Base-by-base conservation (phyloP, 1,140 invertebrate genomes). In the Marisa cornuarietis region DNA sequence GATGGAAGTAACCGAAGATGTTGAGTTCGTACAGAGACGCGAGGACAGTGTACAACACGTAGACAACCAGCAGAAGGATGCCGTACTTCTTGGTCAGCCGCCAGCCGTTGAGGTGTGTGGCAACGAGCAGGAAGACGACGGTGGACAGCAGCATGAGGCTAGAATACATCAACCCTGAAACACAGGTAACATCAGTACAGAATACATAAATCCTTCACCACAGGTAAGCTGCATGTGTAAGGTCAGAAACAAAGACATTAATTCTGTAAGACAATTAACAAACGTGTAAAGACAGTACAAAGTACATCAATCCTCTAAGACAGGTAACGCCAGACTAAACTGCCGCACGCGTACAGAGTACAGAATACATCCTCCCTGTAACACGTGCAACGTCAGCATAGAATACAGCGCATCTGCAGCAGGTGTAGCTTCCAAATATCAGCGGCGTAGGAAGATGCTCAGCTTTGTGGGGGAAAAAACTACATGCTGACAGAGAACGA, bases 11-110 rank as follows among this genome's bases (percentile, higher is more conserved):
- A 1, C 90, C 90, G 83, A 91, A 90, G 22, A 90, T 76, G 81
- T 91, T 90, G 20, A 90, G 83, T 82, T 90, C 89, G 85, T 89
- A 91, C n/a, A 90, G 61, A 8, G 86, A 86, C 0, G 89, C 86
- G 10, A 90, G 74, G 5, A 87, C 80, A 5, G 85, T 89, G 74
- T 89, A 88, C 6, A 86, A 11, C 0, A 90, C 18, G 78, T 90
- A 91, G 14, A 88, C 83, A 7, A 89, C 68, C 74, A 91, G 79
- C 1, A 90, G 82, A 0, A 87, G 49, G 0, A 88, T 9, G 16
- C 90, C 89, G 74, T 86, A 87, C 31, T 79, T 82, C 78, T 87
- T 90, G 49, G 85, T 87, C n/a, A 91, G 81, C 72, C 83, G 84
- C 90, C 90, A 90, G 14, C 86, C 85, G 79, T 90, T 90, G 2